These are phyloP conservation scores for Callimorpha dominula DNA, from an alignment of 2,888 invertebrate species.

Conservation along the genomic window DNA sequence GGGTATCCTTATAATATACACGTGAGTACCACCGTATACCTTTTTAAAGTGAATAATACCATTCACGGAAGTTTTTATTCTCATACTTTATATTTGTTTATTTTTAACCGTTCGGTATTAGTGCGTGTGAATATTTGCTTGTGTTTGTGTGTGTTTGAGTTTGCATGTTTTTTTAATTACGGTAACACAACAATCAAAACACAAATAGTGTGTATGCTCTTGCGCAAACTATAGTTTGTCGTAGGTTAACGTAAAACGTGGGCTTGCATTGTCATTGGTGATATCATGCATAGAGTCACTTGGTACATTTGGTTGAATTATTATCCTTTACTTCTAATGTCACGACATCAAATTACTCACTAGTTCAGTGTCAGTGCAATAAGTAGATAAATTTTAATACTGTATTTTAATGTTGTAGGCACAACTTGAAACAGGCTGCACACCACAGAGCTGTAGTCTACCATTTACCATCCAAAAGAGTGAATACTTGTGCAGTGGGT, in stretches of 20 bases:
- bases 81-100: too few relatives aligned
- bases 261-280: conserved; percentile 50
- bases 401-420: not conserved
- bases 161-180: not conserved
- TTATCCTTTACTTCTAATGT: conserved; percentile 5
- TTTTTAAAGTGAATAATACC: too few relatives aligned
- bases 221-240: conserved; percentile 40
- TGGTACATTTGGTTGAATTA: conserved; percentile 3
- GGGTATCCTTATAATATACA: too few relatives aligned
- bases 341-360: conserved; percentile 13
- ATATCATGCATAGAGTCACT: conserved; percentile 36
- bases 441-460: too few relatives aligned
- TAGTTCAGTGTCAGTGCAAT: not conserved
- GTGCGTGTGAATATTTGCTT: too few relatives aligned
- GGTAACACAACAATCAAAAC: not conserved
- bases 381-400: not conserved
- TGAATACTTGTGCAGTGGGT: too few relatives aligned
- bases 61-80: too few relatives aligned
- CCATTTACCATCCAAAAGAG: too few relatives aligned
- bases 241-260: conserved; percentile 60
- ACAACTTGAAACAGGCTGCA: not conserved
- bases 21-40: too few relatives aligned
- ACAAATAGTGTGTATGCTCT: conserved; percentile 29
- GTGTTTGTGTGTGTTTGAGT: too few relatives aligned
- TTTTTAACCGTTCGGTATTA: too few relatives aligned